phyloP scores from a whole-genome alignment of 35 echinoderm and acorn worm genomes.

The Lytechinus variegatus region DNA sequence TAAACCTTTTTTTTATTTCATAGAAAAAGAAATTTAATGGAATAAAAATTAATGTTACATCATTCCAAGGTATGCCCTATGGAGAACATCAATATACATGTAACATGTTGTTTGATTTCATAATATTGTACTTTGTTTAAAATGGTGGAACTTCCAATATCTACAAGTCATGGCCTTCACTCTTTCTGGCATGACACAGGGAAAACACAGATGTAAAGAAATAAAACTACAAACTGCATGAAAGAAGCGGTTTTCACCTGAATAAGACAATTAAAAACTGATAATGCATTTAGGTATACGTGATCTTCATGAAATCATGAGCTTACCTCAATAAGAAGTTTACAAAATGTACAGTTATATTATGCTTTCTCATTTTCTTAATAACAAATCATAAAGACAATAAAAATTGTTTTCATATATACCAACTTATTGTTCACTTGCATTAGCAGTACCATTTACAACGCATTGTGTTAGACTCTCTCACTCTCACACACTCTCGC shows the following conservation, averaged over 20 bases:
- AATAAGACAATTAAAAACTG: background rate
- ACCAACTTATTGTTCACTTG: slow-evolving; percentile 8
- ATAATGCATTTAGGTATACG: slow-evolving; percentile 12
- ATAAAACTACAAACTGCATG: background rate
- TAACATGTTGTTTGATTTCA: background rate
- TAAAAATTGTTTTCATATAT: background rate
- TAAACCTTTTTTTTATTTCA: slow-evolving; percentile 30
- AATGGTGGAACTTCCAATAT: slow-evolving; percentile 33
- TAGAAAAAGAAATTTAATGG: slow-evolving; percentile 1
- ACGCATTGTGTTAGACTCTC: background rate
- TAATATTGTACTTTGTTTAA: background rate
- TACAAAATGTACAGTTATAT: slow-evolving; percentile 55
- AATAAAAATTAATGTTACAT: background rate
- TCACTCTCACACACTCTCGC: background rate
- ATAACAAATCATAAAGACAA: background rate
- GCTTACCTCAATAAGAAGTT: slow-evolving; percentile 23
- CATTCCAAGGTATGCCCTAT: slow-evolving; percentile 4
- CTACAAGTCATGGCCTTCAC: background rate
- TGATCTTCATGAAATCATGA: slow-evolving; percentile 33
- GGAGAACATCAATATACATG: background rate
- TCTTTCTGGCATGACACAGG: background rate
- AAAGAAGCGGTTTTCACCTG: slow-evolving; percentile 25
- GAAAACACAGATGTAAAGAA: background rate
- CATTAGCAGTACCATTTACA: slow-evolving; percentile 29
- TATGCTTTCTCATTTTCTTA: background rate